A percentile compares a stretch with the other conserved stretches of the same genome.
Conservation (phyloP, 2,797 vertebrate species). For the Cynodonichthys magdalenae region DNA sequence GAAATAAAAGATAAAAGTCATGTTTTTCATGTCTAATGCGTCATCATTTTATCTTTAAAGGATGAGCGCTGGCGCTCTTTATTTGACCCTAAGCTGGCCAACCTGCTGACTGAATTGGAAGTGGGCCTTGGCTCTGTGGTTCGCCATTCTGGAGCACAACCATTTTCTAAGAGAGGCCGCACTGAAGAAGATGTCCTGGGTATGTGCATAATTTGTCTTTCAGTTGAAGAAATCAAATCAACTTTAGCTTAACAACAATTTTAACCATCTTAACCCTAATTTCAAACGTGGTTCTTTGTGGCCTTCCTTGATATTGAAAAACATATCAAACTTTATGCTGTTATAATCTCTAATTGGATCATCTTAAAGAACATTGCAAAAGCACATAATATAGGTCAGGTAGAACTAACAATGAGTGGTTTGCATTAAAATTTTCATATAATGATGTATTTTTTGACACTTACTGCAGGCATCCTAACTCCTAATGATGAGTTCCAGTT, state of each 20-base stretch:
- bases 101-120: conserved; percentile 91
- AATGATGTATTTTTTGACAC: background rate
- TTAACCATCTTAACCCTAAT: too few species aligned
- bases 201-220: conserved; percentile 53
- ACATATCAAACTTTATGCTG: too few species aligned
- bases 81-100: conserved; percentile 94
- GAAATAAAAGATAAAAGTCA: background rate
- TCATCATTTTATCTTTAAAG: conserved; percentile 62
- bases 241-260: too few species aligned
- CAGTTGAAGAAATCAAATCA: too few species aligned
- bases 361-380: too few species aligned
- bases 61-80: conserved; percentile 91
- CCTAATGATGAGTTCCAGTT: conserved; percentile 95
- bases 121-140: conserved; percentile 88
- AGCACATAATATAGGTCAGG: too few species aligned
- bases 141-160: conserved; percentile 81
- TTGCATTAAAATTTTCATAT: background rate
- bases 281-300: too few species aligned
- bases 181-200: conserved; percentile 87
- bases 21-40: background rate
- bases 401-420: too few species aligned
- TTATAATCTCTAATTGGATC: too few species aligned
- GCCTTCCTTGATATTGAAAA: too few species aligned
- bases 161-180: conserved; percentile 70
- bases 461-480: conserved; percentile 87